These are phyloP conservation scores for Centropus unirufus DNA, from an alignment of 2,113 vertebrate species.

Conservation along the genomic window DNA sequence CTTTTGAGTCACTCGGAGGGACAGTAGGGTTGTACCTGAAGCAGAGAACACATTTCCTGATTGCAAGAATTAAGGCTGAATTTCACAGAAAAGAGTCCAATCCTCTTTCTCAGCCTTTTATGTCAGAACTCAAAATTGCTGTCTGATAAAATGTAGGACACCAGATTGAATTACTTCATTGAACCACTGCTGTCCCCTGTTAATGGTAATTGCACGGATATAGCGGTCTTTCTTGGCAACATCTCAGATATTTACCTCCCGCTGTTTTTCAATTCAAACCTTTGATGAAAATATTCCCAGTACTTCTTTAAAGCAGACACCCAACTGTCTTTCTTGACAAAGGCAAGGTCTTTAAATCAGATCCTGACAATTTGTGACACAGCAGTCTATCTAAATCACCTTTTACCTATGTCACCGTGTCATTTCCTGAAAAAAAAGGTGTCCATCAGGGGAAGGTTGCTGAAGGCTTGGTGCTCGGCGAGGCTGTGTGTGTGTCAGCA, in stretches of 20 bases:
- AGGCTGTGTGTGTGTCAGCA: background rate
- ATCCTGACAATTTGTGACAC: slow-evolving; percentile 94
- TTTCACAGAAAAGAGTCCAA: slow-evolving; percentile 63
- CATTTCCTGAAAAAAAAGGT: slow-evolving; percentile 82
- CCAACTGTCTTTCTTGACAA: slow-evolving; percentile 87
- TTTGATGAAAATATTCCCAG: slow-evolving; percentile 89
- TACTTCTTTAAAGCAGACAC: slow-evolving; percentile 85
- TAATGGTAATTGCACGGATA: slow-evolving; percentile 87
- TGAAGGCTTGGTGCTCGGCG: slow-evolving; percentile 42
- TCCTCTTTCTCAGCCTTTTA: slow-evolving; percentile 73
- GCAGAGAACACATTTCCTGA: slow-evolving; percentile 57
- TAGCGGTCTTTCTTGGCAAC: slow-evolving; percentile 81
- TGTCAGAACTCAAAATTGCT: slow-evolving; percentile 78
- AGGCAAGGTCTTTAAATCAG: slow-evolving; percentile 89
- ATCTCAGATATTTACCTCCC: slow-evolving; percentile 88
- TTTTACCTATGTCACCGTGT: slow-evolving; percentile 88
- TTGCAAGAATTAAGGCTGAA: slow-evolving; percentile 69
- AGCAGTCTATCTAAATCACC: slow-evolving; percentile 91
- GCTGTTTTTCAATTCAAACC: slow-evolving; percentile 90
- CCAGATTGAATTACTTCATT: slow-evolving; percentile 86
- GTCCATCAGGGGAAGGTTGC: slow-evolving; percentile 82
- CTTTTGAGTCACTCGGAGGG: slow-evolving; percentile 17
- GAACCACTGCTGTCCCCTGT: slow-evolving; percentile 81
- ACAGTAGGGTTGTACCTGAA: background rate
- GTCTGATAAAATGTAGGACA: slow-evolving; percentile 86